phyloP scores from a whole-genome alignment of 2,797 vertebrate species.

The Alosa sapidissima region DNA sequence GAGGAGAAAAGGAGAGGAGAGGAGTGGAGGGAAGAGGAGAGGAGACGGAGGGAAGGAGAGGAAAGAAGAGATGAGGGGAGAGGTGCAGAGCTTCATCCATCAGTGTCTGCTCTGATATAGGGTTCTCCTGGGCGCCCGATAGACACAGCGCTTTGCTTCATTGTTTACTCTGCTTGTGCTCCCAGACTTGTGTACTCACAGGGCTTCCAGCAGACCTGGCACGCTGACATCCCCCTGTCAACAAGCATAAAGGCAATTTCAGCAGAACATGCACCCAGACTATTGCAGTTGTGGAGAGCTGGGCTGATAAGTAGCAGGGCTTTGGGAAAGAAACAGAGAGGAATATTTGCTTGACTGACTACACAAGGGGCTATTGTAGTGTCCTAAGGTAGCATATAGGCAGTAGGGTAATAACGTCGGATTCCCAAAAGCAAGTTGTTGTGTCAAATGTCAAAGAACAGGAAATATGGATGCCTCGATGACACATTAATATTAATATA shows the following conservation, averaged over 20 bases:
- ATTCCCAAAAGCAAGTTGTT: background rate
- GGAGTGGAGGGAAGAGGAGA: background rate
- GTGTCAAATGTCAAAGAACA: background rate
- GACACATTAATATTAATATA: background rate
- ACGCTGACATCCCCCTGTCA: conserved; percentile 73
- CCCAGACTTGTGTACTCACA: conserved; percentile 75
- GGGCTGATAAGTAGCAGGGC: background rate
- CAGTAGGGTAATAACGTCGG: background rate
- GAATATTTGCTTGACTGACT: background rate
- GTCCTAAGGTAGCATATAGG: background rate
- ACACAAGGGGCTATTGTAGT: background rate
- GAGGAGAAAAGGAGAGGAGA: background rate
- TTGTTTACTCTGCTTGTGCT: conserved; percentile 76
- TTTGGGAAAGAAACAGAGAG: background rate
- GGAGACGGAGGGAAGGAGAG: background rate
- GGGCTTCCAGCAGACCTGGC: conserved; percentile 68
- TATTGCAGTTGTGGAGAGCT: conserved; percentile 61
- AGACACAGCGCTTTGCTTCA: conserved; percentile 67
- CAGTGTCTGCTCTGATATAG: conserved; percentile 78
- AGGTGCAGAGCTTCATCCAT: conserved; percentile 69
- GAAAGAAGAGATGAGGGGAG: conserved; percentile 32
- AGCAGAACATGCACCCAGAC: conserved; percentile 67
- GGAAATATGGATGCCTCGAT: background rate
- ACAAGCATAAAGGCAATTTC: conserved; percentile 75
- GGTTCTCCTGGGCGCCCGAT: conserved; percentile 66